Base-by-base conservation (phyloP, 2,113 vertebrate species). In the Rhabdomys dilectus region DNA sequence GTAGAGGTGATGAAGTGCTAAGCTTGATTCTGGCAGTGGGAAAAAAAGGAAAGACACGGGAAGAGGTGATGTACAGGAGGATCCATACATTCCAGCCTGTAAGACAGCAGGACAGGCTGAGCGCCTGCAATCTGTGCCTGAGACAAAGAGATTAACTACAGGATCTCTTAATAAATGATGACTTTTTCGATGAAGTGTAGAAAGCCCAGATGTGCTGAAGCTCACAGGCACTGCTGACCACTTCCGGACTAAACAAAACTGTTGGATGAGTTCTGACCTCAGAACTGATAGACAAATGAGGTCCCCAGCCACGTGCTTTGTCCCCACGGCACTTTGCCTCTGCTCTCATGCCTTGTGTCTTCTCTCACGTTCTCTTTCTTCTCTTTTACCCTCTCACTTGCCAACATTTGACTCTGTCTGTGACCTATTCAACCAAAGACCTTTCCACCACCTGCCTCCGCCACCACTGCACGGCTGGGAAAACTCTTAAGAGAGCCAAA, bases 31-130 rank as follows among this genome's bases (percentile, higher is more conserved):
- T 76, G 22, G 1, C 29, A 26, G 26, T 84, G 34, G n/a, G n/a
- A n/a, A n/a, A n/a, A 10, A 88, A 92, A 86, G 88, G 15, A 76
- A 89, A 31, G 94, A 87, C 87, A 53, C 60, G 26, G 31, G 53
- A 13, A 91, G 64, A 68, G 12, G 56, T 0, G 15, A 15, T 7
- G 5, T 5, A 5, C 45, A 85, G 24, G 29, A 11, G 21, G 31
- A 66, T 62, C 53, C 68, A n/a, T 1, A 77, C 17, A 3, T 62
- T 62, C 45, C 2, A 73, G 26, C 39, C 90, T 88, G 34, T 51
- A 87, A 42, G 26, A 34, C 81, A 19, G 36, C 5, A 73, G 26
- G 4, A 77, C 1, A 22, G 17, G 58, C 1, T 10, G 70, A 92
- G 21, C 64, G 19, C 56, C 87, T 77, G 19, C 56, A 56, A 7